These are phyloP conservation scores for Numenius phaeopus DNA, from an alignment of 2,797 vertebrate genomes.

Conservation along the genomic window DNA sequence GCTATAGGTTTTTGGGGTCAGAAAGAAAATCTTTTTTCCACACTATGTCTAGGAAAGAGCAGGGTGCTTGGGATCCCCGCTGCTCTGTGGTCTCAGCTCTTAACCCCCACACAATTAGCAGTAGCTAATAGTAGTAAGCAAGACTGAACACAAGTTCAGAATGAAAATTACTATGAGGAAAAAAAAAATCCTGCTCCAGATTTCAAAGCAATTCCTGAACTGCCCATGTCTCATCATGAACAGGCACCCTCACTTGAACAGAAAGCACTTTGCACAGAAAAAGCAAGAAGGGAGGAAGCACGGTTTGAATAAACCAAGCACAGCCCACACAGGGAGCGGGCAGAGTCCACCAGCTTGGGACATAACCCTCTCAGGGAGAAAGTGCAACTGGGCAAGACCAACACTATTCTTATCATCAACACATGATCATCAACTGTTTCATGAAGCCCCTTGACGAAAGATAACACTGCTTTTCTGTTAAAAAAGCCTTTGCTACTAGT, in stretches of 20 bases:
- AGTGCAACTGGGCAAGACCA: not conserved
- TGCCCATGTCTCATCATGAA: not conserved
- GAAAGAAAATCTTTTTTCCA: not conserved
- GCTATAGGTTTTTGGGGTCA: not conserved
- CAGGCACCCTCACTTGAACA: not conserved
- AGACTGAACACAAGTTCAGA: not conserved
- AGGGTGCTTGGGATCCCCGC: not conserved
- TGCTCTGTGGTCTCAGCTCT: not conserved
- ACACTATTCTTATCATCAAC: not conserved
- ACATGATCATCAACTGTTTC: not conserved
- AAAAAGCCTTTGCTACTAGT: not conserved
- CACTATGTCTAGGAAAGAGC: not conserved
- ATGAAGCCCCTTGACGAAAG: not conserved
- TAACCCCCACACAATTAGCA: not conserved
- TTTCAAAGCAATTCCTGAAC: not conserved
- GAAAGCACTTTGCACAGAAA: not conserved
- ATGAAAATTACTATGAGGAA: not conserved
- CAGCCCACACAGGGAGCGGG: rapidly evolving
- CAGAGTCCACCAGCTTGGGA: not conserved
- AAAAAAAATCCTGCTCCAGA: not conserved
- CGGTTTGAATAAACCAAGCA: not conserved
- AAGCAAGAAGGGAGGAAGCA: not conserved
- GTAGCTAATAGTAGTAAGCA: not conserved
- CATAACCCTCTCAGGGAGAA: not conserved
- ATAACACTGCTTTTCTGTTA: not conserved